These are phyloP conservation scores for Pyxicephalus adspersus DNA, from an alignment of 2,113 vertebrate species.

Conservation along the genomic window DNA sequence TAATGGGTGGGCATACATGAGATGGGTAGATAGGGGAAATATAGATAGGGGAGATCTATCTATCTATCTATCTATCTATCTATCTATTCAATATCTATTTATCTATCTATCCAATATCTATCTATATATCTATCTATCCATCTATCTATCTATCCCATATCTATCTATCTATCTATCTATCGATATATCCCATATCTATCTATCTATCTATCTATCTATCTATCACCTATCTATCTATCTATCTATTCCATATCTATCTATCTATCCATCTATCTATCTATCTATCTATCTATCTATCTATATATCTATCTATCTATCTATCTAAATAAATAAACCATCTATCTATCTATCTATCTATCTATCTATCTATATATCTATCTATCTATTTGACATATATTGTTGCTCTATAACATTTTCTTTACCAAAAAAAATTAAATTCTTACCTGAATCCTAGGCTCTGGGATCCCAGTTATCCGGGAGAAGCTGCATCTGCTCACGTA, in stretches of 20 bases:
- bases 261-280: too few species aligned
- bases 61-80: too few species aligned
- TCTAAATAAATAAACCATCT: background rate
- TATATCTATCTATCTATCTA: conserved; percentile 2
- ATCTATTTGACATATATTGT: too few species aligned
- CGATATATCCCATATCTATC: background rate
- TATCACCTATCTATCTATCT: too few species aligned
- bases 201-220: background rate
- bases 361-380: too few species aligned
- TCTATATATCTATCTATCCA: background rate
- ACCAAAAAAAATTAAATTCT: too few species aligned
- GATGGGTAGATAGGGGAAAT: background rate
- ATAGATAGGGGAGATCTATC: background rate
- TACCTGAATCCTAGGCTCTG: conserved; percentile 32
- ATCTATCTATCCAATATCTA: background rate
- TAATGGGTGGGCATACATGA: too few species aligned
- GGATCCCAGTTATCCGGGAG: background rate
- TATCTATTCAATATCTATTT: background rate
- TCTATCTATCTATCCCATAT: background rate
- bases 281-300: conserved; percentile 1
- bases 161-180: background rate
- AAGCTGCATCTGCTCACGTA: conserved; percentile 6
- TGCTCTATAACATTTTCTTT: too few species aligned
- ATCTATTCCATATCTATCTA: too few species aligned
- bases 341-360: background rate